These are phyloP conservation scores for Bradypus variegatus DNA, from an alignment of 2,797 vertebrate species.

Conservation along the genomic window DNA sequence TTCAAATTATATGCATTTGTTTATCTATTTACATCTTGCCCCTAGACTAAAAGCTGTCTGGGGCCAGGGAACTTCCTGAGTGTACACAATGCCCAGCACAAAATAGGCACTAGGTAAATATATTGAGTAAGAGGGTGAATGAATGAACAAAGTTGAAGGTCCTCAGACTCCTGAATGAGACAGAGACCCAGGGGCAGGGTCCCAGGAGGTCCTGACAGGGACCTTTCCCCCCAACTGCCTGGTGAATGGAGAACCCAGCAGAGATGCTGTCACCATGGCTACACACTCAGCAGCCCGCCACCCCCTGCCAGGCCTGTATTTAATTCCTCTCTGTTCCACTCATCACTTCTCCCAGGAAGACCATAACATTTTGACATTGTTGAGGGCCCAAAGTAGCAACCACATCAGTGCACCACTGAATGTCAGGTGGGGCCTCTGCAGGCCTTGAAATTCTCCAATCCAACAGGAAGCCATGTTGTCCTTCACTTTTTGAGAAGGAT, in stretches of 20 bases:
- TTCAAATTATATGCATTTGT: neutral
- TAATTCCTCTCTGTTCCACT: slow-evolving; percentile 50
- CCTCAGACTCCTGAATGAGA: neutral
- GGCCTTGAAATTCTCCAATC: neutral
- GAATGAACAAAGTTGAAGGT: neutral
- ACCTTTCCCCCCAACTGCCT: neutral
- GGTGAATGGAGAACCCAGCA: neutral
- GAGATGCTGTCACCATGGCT: slow-evolving; percentile 34
- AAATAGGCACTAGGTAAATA: neutral
- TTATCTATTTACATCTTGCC: neutral
- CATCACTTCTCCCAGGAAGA: slow-evolving; percentile 26
- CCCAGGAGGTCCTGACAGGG: neutral
- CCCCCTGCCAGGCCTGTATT: slow-evolving; percentile 3
- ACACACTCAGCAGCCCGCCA: neutral
- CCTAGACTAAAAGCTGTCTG: neutral
- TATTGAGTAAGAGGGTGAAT: neutral
- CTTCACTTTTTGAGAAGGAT: neutral
- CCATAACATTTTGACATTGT: slow-evolving; percentile 51
- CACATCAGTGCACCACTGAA: neutral
- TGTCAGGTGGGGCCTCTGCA: neutral
- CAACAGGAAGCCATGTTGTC: neutral
- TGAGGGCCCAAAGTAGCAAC: slow-evolving; percentile 24
- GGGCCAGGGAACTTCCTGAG: neutral
- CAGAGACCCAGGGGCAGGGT: neutral
- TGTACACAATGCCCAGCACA: neutral